Conservation (phyloP, 2,888 invertebrate genomes). For the Sisyra terminalis region DNA sequence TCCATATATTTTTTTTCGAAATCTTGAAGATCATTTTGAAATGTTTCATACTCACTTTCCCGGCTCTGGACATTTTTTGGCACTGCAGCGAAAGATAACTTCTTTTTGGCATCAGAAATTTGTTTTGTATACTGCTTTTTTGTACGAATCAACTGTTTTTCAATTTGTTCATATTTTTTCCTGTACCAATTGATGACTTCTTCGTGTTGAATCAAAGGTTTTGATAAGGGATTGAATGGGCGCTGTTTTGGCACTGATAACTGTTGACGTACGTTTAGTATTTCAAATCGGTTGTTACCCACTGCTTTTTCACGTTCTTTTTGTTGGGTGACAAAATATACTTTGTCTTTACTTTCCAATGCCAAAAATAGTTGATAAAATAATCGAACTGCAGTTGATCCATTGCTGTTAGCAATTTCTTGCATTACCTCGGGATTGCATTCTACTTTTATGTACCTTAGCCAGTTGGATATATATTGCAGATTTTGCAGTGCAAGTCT, state of each 20-base stretch:
- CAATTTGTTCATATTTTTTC: conserved; percentile 29
- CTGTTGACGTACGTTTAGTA: conserved; percentile 15
- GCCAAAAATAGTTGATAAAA: conserved; percentile 44
- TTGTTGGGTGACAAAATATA: conserved; percentile 34
- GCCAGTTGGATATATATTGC: conserved; percentile 33
- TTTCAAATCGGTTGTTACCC: conserved; percentile 23
- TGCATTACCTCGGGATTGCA: conserved; percentile 28
- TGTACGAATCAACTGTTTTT: conserved; percentile 28
- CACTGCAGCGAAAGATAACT: not conserved
- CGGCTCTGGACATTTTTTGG: conserved; percentile 17
- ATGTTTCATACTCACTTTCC: conserved; percentile 16
- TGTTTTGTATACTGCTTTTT: conserved; percentile 29
- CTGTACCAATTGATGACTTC: conserved; percentile 40
- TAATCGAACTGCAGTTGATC: conserved; percentile 33
- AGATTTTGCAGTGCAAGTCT: conserved; percentile 27
- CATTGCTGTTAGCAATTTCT: conserved; percentile 32
- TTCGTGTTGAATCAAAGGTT: conserved; percentile 29
- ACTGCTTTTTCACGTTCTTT: conserved; percentile 21
- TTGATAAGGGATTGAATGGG: conserved; percentile 23
- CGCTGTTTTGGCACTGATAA: conserved; percentile 6
- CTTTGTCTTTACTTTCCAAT: conserved; percentile 37
- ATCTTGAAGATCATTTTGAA: conserved; percentile 12
- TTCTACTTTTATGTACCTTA: conserved; percentile 31
- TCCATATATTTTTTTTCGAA: conserved; percentile 26
- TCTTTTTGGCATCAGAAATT: conserved; percentile 18